phyloP scores from a whole-genome alignment of 2,888 invertebrate genomes.

The Conchocele bisecta region DNA sequence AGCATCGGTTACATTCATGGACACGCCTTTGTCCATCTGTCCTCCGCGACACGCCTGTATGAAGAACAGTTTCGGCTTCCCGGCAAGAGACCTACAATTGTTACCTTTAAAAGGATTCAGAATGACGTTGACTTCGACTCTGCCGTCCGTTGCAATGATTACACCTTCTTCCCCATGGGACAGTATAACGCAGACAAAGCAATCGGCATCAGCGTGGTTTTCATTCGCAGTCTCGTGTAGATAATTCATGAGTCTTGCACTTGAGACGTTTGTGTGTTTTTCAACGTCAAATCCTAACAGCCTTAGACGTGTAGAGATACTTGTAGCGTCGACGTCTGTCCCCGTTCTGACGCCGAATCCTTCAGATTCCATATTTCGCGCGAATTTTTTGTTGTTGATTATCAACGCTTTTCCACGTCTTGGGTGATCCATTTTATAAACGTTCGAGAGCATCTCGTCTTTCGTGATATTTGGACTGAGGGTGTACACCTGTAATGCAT shows the following conservation, averaged over 20 bases:
- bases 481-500: no score
- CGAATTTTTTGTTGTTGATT: constrained; percentile 95
- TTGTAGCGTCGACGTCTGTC: constrained; percentile 93
- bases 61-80: constrained; percentile 91
- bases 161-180: constrained; percentile 95
- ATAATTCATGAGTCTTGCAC: constrained; percentile 87
- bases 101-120: constrained; percentile 86
- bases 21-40: constrained; percentile 69
- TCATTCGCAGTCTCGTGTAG: constrained; percentile 86
- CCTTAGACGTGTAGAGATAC: constrained; percentile 86
- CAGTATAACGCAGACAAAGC: constrained; percentile 91
- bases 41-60: constrained; percentile 84
- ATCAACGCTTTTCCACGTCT: constrained; percentile 92
- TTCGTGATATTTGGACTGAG: constrained; percentile 18
- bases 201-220: constrained; percentile 93
- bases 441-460: constrained; percentile 74
- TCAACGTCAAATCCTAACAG: constrained; percentile 88
- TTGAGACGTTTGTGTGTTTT: constrained; percentile 87
- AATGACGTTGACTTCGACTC: constrained; percentile 90
- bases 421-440: constrained; percentile 93
- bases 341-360: constrained; percentile 85
- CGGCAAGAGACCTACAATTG: constrained; percentile 92
- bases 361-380: constrained; percentile 71
- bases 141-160: constrained; percentile 92
- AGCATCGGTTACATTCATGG: constrained; percentile 60